Conservation (phyloP, 2,888 invertebrate species). For the Corbicula japonica region DNA sequence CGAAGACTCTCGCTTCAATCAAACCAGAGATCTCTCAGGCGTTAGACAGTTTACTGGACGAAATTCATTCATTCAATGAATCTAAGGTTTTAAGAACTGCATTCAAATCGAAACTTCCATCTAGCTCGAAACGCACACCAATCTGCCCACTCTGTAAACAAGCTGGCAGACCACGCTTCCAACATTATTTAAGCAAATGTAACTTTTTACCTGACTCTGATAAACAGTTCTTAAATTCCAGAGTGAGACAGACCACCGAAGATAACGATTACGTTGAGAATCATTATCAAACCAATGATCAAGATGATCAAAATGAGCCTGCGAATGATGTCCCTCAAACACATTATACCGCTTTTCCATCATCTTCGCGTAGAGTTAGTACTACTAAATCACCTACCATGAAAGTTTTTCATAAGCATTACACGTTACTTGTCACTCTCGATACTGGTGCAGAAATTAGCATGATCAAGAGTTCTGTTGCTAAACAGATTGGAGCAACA, state of each 20-base stretch:
- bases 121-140: neutral
- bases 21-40: constrained; percentile 65
- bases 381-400: constrained; percentile 58
- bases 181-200: no score
- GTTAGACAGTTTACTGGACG: constrained; percentile 40
- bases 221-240: no score
- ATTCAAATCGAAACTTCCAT: neutral
- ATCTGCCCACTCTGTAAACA: constrained; percentile 61
- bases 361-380: constrained; percentile 48
- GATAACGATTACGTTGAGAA: no score
- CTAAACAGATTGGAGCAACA: constrained; percentile 39
- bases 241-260: no score
- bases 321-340: no score
- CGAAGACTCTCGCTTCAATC: no score
- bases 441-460: constrained; percentile 60
- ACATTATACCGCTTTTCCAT: no score
- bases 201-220: no score
- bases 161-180: constrained; percentile 27
- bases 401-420: constrained; percentile 60
- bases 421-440: constrained; percentile 49
- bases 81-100: constrained; percentile 28
- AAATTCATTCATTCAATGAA: constrained; percentile 20
- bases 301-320: no score
- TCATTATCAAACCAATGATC: no score
- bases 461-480: constrained; percentile 58